Evolutionary conservation across 2,797 vertebrate genomes (phyloP).

Genomic region (Chaetodon trifasciatus): DNA sequence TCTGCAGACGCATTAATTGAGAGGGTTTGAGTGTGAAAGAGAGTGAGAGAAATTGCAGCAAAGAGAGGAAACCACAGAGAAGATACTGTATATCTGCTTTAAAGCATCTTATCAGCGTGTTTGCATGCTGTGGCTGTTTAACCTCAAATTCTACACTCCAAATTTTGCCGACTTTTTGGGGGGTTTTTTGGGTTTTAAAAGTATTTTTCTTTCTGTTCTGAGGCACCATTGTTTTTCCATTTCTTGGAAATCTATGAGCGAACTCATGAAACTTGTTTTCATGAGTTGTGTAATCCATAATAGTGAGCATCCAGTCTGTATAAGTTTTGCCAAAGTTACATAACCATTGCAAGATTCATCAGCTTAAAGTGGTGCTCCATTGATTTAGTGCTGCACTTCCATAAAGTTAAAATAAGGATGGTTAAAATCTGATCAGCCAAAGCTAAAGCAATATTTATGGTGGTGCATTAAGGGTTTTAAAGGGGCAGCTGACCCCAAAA

Average conservation of each 20-base stretch:
- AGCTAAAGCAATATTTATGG: conserved; percentile 1
- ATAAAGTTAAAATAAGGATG: not conserved
- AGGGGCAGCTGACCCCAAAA: too few relatives aligned
- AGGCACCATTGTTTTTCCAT: not conserved
- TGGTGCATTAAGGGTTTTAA: not conserved
- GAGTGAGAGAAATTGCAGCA: not conserved
- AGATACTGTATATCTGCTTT: not conserved
- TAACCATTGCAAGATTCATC: conserved; percentile 4
- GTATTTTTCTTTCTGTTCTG: not conserved
- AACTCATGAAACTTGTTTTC: not conserved
- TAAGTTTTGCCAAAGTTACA: not conserved
- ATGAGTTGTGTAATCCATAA: conserved; percentile 8
- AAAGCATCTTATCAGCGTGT: not conserved
- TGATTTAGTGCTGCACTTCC: not conserved
- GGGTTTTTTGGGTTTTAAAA: not conserved
- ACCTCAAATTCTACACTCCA: not conserved
- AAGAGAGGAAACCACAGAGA: conserved; percentile 7
- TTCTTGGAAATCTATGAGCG: not conserved
- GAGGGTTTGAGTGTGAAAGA: conserved; percentile 5
- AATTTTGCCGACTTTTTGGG: too few relatives aligned
- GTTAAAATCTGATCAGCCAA: not conserved
- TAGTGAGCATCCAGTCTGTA: not conserved
- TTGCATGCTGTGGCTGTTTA: not conserved
- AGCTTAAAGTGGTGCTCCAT: not conserved
- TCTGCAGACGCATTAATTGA: conserved; percentile 29